A percentile compares a stretch with the other conserved stretches of the same genome.
phyloP scores from a whole-genome alignment of 1,140 invertebrate species.

The Trichoplusia ni region DNA sequence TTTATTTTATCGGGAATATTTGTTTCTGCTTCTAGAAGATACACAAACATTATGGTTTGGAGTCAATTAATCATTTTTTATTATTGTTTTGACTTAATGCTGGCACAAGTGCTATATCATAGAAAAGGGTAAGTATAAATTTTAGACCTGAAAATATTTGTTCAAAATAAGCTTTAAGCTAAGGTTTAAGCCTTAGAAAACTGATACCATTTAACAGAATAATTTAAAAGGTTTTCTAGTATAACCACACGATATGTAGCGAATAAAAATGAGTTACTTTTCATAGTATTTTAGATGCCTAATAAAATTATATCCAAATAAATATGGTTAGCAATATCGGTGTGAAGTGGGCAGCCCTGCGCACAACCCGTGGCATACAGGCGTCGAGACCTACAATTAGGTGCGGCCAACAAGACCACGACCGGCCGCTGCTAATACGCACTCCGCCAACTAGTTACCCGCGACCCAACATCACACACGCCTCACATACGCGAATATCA shows the following conservation, averaged over 20 bases:
- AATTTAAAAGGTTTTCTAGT: too few species aligned
- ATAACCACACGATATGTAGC: too few species aligned
- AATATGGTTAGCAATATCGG: too few species aligned
- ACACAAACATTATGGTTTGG: conserved; percentile 7
- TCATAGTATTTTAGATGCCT: too few species aligned
- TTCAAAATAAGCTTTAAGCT: too few species aligned
- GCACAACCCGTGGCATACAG: conserved; percentile 54
- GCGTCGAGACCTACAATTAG: conserved; percentile 80
- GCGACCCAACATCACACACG: conserved; percentile 40
- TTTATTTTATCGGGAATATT: conserved; percentile 19
- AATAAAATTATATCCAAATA: too few species aligned
- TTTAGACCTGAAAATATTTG: not conserved
- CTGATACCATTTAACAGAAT: too few species aligned
- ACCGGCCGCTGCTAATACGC: conserved; percentile 64
- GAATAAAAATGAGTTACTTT: too few species aligned
- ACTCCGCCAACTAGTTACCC: conserved; percentile 69
- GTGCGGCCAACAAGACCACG: conserved; percentile 61
- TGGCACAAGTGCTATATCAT: conserved; percentile 1
- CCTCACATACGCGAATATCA: conserved; percentile 44
- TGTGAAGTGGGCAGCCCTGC: conserved; percentile 56
- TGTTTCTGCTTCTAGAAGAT: conserved; percentile 6
- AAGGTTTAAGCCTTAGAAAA: too few species aligned
- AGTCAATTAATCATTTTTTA: conserved; percentile 7
- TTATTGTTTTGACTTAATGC: conserved; percentile 2
- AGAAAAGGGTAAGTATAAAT: not conserved